Evolutionary conservation across 2,888 invertebrate genomes (phyloP).

Genomic region (Heliconius charithonia): DNA sequence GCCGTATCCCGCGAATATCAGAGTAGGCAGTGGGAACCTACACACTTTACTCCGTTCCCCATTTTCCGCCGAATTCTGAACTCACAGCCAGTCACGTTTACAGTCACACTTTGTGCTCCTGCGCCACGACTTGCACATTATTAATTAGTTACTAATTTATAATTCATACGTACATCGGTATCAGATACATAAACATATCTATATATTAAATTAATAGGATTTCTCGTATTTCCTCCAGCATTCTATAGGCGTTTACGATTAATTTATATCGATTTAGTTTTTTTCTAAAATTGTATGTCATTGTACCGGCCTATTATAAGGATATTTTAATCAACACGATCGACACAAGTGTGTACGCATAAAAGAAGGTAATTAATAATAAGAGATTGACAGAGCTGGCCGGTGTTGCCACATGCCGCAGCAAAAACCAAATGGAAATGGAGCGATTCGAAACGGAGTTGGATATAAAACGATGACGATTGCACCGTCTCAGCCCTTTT

Average conservation of each 20-base stretch:
- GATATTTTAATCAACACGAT: slow-evolving; percentile 82
- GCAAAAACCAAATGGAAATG: slow-evolving; percentile 79
- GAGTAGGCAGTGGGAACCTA: no score
- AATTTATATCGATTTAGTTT: slow-evolving; percentile 60
- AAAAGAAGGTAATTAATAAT: slow-evolving; percentile 83
- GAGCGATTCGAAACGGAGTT: slow-evolving; percentile 78
- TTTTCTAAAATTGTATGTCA: slow-evolving; percentile 60
- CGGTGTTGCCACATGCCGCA: slow-evolving; percentile 75
- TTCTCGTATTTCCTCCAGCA: neutral
- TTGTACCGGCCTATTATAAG: slow-evolving; percentile 75
- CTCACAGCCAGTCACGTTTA: no score
- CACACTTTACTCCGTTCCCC: no score
- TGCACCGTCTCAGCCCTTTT: slow-evolving; percentile 72
- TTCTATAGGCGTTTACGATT: slow-evolving; percentile 36
- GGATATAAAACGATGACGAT: slow-evolving; percentile 69
- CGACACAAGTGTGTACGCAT: slow-evolving; percentile 75
- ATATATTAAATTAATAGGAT: neutral
- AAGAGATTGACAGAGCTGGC: slow-evolving; percentile 67
- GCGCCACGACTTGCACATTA: no score
- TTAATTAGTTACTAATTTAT: neutral
- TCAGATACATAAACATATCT: neutral
- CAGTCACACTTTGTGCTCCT: no score
- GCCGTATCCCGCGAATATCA: no score
- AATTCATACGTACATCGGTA: neutral
- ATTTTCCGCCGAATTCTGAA: no score